Evolutionary conservation across 2,888 invertebrate species (phyloP).

Genomic region (Macaria liturata): DNA sequence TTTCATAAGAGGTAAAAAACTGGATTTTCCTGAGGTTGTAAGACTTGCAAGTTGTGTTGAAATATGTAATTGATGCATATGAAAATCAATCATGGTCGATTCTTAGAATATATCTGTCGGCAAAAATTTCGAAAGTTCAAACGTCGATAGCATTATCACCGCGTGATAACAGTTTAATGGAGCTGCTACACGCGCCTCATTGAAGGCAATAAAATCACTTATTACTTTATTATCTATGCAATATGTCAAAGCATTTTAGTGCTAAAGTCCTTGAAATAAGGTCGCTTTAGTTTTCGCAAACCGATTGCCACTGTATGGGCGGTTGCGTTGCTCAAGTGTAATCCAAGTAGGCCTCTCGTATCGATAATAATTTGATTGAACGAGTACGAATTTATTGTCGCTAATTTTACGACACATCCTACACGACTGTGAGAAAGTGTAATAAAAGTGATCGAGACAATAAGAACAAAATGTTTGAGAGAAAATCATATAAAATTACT

Average conservation of each 20-base stretch:
- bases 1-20: no score
- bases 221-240: slow-evolving; percentile 2
- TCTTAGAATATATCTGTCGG: not conserved
- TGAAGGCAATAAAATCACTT: slow-evolving; percentile 14
- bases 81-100: no score
- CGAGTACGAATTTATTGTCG: slow-evolving; percentile 20
- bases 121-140: slow-evolving; percentile 24
- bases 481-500: no score
- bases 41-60: no score
- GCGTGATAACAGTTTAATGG: slow-evolving; percentile 17
- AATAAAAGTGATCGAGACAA: no score
- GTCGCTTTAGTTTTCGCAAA: not conserved
- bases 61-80: no score
- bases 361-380: slow-evolving; percentile 27
- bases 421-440: not conserved
- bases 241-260: slow-evolving; percentile 8
- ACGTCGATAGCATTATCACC: slow-evolving; percentile 20
- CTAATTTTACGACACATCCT: slow-evolving; percentile 19
- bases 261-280: slow-evolving; percentile 6
- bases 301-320: slow-evolving; percentile 7
- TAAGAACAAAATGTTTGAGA: no score
- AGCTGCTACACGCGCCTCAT: slow-evolving; percentile 9
- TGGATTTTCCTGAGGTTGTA: no score
- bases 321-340: slow-evolving; percentile 7
- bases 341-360: slow-evolving; percentile 25